Conservation (phyloP, 2,888 invertebrate species). For the Amblyteles armatorius region DNA sequence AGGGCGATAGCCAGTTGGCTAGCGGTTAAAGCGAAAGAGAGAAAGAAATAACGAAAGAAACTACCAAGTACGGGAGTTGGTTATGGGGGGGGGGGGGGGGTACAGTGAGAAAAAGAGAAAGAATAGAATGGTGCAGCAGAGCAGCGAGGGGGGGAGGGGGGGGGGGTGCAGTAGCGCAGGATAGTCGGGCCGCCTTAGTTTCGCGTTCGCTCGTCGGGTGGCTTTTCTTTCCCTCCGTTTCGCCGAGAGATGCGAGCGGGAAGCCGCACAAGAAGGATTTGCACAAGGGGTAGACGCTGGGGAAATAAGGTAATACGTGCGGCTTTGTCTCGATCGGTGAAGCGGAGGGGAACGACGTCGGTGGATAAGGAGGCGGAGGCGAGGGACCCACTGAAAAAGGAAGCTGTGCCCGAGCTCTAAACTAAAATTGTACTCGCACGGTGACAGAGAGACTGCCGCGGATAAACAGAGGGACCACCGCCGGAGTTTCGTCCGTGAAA, state of each 20-base stretch:
- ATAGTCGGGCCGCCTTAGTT: conserved; percentile 2
- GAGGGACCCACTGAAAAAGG: conserved; percentile 57
- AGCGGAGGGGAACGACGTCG: conserved; percentile 25
- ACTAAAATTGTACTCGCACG: conserved; percentile 55
- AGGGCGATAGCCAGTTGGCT: background rate
- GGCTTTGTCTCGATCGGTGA: conserved; percentile 80
- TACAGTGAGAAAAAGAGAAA: conserved; percentile 36
- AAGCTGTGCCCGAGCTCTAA: conserved; percentile 53
- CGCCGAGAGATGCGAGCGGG: conserved; percentile 57
- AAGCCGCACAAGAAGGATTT: conserved; percentile 77
- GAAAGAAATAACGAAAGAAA: conserved; percentile 48
- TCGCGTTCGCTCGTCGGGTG: background rate
- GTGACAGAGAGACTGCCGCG: conserved; percentile 25
- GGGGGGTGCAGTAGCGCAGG: conserved; percentile 20
- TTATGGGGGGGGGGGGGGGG: background rate
- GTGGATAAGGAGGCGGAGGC: conserved; percentile 62
- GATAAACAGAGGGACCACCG: conserved; percentile 17
- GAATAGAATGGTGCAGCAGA: conserved; percentile 43
- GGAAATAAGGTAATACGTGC: conserved; percentile 82
- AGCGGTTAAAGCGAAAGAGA: conserved; percentile 18
- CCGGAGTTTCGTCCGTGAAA: conserved; percentile 42
- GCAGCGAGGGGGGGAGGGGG: background rate
- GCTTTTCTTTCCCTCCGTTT: conserved; percentile 16
- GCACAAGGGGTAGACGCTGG: conserved; percentile 77
- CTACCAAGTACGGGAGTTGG: background rate